Evolutionary conservation across 2,113 vertebrate species (phyloP), one percentile per base, ranked within the genome.

Genomic region (Lipotes vexillifer): DNA sequence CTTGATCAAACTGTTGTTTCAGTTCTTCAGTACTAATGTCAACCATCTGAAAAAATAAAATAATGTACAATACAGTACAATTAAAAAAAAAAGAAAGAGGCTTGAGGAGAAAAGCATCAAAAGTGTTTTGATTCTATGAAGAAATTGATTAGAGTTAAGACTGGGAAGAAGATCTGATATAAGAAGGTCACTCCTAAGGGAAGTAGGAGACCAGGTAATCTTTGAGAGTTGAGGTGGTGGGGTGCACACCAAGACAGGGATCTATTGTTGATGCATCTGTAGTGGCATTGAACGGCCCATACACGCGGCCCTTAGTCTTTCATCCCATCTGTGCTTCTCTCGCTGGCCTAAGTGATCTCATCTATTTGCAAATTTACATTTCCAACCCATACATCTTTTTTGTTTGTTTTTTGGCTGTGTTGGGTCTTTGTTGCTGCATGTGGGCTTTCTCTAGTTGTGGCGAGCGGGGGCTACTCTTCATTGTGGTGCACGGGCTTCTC

Each of bases 1-100:
- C 99, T 98, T 99, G 99, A 93, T 99, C 98, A 98, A 99, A 99
- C 91, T 99, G 99, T 84, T 98, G 97, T 96, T 98, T 99, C 89
- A 99, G 97, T 85, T 99, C 99, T 52, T 99, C 99, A 86, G 98
- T 96, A 33, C 99, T 99, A 95, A 99, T 95, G 98, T 99, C 99
- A 1, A 99, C 98, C 98, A 99, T 49, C 99, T 99, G 90, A 49
- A 98, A 98, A 71, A 72, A 98, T 46, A 95, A 98, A 88, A 88
- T 5, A 96, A 90, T 29, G 94, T 6, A 66, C 9, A 87, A 25
- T 38, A 63, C 31, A 33, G 17, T 27, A 85, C 2, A 81, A 59
- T 84, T 5, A 41, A 5, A 41, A 41, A 41, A 52, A 52, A 52
- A 52, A 52, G 15, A 52, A 52, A 18, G 52, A 52, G 15, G n/a